These are phyloP conservation scores for Pseudomyrmex cubaensis DNA, from an alignment of 1,140 invertebrate genomes.

Conservation along the genomic window DNA sequence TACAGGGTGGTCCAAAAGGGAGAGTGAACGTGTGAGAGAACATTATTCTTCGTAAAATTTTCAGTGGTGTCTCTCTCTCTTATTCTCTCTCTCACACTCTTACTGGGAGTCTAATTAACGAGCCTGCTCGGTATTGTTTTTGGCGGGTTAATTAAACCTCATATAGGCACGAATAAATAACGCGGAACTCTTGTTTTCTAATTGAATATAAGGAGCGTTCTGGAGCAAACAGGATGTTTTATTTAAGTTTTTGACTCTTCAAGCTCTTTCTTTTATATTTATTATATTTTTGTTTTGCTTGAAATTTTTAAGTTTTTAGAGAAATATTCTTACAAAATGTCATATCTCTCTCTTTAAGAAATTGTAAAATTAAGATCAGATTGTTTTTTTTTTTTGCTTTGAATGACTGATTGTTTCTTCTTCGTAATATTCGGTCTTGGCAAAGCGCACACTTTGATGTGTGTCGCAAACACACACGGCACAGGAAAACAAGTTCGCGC, in stretches of 20 bases:
- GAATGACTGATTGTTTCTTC: not conserved
- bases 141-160: not conserved
- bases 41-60: slow-evolving; percentile 35
- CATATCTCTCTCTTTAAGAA: not conserved
- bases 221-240: too few relatives aligned
- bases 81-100: not conserved
- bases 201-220: not conserved
- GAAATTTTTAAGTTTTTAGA: too few relatives aligned
- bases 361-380: too few relatives aligned
- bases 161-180: slow-evolving; percentile 15
- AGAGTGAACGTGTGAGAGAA: not conserved
- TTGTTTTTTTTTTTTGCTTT: too few relatives aligned
- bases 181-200: not conserved
- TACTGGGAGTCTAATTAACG: slow-evolving; percentile 19
- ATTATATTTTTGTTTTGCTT: too few relatives aligned
- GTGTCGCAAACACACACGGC: not conserved
- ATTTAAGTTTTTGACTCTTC: too few relatives aligned
- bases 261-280: too few relatives aligned
- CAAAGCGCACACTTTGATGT: not conserved
- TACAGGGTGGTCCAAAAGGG: slow-evolving; percentile 26
- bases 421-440: not conserved
- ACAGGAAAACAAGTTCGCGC: slow-evolving; percentile 20
- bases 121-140: not conserved
- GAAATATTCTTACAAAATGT: not conserved
- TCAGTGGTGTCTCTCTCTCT: not conserved